Conservation (phyloP, 2,888 invertebrate species). For the Automeris io region DNA sequence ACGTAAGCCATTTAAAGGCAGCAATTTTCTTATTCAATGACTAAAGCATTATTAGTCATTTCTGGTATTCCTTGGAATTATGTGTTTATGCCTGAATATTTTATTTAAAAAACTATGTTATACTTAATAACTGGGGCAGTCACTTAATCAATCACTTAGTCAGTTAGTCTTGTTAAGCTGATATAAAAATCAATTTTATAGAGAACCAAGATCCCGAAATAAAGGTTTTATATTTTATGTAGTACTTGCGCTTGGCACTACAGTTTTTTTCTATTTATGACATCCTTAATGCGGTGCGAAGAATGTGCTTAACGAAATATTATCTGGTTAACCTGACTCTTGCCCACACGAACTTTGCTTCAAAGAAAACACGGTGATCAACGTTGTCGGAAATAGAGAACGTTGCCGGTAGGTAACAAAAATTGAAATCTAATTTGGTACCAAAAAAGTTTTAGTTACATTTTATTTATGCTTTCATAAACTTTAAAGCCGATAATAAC, state of each 20-base stretch:
- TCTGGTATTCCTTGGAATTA: no score
- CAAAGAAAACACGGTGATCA: constrained; percentile 50
- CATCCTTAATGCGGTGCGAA: constrained; percentile 13
- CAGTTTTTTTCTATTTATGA: constrained; percentile 5
- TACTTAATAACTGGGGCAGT: no score
- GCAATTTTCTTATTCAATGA: no score
- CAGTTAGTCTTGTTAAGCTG: no score
- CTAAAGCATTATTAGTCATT: no score
- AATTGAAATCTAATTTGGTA: constrained; percentile 57
- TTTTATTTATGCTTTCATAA: no score
- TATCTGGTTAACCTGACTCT: constrained; percentile 29
- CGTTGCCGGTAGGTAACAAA: constrained; percentile 30
- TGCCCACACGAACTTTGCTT: constrained; percentile 28
- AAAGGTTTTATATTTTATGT: background rate
- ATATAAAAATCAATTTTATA: no score
- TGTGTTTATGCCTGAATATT: no score
- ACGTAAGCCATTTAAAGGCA: no score
- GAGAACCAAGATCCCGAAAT: background rate
- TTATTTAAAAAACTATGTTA: no score
- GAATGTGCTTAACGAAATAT: constrained; percentile 29
- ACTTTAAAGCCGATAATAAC: no score
- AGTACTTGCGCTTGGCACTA: background rate
- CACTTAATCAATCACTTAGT: no score
- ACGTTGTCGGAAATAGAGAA: constrained; percentile 59
- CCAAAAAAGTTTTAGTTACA: constrained; percentile 22